These are phyloP conservation scores for Cheilinus undulatus DNA, from an alignment of 2,113 vertebrate species.

Conservation along the genomic window DNA sequence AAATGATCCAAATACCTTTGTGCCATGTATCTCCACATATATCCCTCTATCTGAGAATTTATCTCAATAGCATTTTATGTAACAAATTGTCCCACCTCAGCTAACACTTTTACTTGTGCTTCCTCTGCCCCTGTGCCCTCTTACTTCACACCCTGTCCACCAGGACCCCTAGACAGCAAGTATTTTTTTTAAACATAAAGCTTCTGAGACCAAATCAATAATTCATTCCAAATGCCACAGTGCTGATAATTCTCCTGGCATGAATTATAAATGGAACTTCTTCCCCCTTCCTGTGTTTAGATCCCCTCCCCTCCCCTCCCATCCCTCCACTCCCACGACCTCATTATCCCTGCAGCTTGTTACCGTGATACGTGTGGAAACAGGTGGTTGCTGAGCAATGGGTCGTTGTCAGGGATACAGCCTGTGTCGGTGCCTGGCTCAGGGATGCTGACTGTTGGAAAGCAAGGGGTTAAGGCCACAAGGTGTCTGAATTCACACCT, in stretches of 20 bases:
- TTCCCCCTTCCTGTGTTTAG: constrained; percentile 68
- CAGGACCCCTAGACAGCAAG: constrained; percentile 61
- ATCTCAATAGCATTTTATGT: constrained; percentile 23
- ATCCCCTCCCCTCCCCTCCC: constrained; percentile 57
- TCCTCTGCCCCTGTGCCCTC: constrained; percentile 32
- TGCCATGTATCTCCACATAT: not conserved
- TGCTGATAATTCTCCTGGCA: constrained; percentile 82
- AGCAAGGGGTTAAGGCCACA: not conserved
- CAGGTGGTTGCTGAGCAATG: constrained; percentile 78
- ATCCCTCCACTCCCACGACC: constrained; percentile 51
- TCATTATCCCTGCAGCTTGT: constrained; percentile 76
- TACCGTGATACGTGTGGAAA: constrained; percentile 60
- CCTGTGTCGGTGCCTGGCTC: not conserved
- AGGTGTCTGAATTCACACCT: not conserved
- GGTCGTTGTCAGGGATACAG: constrained; percentile 47
- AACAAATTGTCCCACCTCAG: constrained; percentile 8
- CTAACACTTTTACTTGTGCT: constrained; percentile 38
- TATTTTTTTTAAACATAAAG: constrained; percentile 82
- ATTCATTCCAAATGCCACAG: constrained; percentile 84
- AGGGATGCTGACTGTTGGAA: not conserved
- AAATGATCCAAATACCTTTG: not conserved
- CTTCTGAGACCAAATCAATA: constrained; percentile 82
- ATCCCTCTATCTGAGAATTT: constrained; percentile 28
- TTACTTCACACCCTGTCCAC: constrained; percentile 68
- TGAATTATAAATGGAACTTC: constrained; percentile 85